These are phyloP conservation scores for Crocuta crocuta DNA, from an alignment of 2,113 vertebrate species.

Conservation along the genomic window DNA sequence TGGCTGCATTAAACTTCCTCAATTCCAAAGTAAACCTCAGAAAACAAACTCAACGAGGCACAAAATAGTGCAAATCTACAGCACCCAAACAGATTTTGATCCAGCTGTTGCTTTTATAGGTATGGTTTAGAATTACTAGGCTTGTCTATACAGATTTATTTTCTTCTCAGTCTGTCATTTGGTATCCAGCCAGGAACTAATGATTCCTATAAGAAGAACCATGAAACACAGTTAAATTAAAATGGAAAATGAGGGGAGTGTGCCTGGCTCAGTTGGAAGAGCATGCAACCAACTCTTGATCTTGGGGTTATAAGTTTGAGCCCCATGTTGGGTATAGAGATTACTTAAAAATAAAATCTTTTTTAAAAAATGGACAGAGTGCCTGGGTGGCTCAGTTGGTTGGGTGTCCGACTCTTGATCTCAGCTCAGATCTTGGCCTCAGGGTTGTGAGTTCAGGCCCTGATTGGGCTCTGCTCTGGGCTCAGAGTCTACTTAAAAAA, in stretches of 20 bases:
- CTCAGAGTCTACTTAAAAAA: too few relatives aligned
- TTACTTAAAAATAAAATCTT: too few relatives aligned
- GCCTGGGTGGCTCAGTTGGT: too few relatives aligned
- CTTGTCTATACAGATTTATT: neutral
- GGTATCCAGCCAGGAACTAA: conserved; percentile 52
- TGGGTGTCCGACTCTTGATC: too few relatives aligned
- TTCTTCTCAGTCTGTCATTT: conserved; percentile 37
- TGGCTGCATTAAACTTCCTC: conserved; percentile 50
- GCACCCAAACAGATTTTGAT: neutral
- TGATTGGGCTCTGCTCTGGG: too few relatives aligned
- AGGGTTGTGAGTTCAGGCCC: too few relatives aligned
- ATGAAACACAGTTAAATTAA: conserved; percentile 61
- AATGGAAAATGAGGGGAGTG: conserved; percentile 27
- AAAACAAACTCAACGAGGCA: conserved; percentile 50
- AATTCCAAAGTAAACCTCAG: conserved; percentile 38
- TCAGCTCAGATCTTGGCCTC: too few relatives aligned
- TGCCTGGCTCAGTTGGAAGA: too few relatives aligned
- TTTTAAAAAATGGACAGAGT: too few relatives aligned
- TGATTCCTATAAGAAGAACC: conserved; percentile 59
- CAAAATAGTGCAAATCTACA: neutral
- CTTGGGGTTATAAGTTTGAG: too few relatives aligned
- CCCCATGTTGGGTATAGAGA: too few relatives aligned
- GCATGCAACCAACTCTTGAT: too few relatives aligned
- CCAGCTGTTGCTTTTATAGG: neutral
- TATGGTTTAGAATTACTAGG: conserved; percentile 11